Base-by-base conservation (phyloP, 2,888 invertebrate genomes). In the Colletes collaris region DNA sequence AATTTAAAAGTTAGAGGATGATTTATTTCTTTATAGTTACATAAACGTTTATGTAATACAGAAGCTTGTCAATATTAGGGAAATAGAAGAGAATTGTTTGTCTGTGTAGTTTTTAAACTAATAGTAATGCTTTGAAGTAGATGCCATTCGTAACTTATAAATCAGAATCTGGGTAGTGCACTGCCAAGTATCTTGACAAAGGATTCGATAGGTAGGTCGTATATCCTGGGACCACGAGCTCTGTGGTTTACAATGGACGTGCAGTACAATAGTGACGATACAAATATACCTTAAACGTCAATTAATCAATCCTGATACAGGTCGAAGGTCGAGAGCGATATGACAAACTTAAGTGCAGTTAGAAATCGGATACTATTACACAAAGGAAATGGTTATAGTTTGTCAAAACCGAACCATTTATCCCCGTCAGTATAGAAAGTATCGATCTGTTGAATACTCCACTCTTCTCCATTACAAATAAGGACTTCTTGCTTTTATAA, bases 291-390 rank as follows among this genome's bases (percentile, higher is more conserved):
- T 85, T 81, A 87, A 87, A 84, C 81, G 82, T 87, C 90, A 87
- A 90, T 90, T 90, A 89, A 90, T 90, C 90, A 90, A 88, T 85
- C 75, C 78, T 75, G 64, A 69, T 63, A 72, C 71, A 86, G 85
- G 84, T 86, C 81, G 81, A 81, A 87, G 84, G 85, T 86, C 79
- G 86, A 88, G 86, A 85, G 77, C 60, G 78, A 63, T 64, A 63
- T 63, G 83, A 83, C 81, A 77, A 67, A 64, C 69, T 65, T 67
- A 75, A 76, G 82, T 79, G 70, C 71, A 62, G 67, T 53, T 66
- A 53, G 66, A 66, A 69, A 76, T 77, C 58, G 49, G 60, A 75
- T 72, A 46, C 44, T n/a, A 19, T 4, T 27, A 11, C 11, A 72
- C 67, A 84, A 81, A 70, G 63, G 70, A 52, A 55, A 53, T 74